Percentiles rank a stretch among this genome's conserved stretches.
Conservation (phyloP, 2,797 vertebrate species). For the Scolopax rusticola region DNA sequence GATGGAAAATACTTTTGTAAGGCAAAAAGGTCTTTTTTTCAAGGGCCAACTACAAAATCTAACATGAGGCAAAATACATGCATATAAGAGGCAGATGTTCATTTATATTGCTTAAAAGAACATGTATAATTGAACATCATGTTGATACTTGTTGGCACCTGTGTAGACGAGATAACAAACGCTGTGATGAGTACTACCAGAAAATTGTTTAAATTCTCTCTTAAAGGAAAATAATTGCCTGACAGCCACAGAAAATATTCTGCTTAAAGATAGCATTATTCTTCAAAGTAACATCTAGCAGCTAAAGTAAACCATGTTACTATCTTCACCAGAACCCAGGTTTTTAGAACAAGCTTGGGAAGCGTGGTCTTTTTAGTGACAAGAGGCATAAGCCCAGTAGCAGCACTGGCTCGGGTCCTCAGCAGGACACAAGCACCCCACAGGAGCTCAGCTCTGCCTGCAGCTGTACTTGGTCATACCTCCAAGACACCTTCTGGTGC, state of each 20-base stretch:
- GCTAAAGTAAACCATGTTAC: background rate
- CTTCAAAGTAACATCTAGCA: background rate
- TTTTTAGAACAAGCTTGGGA: background rate
- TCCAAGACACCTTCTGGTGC: background rate
- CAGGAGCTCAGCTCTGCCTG: background rate
- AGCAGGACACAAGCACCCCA: background rate
- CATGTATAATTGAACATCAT: background rate
- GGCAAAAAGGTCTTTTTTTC: background rate
- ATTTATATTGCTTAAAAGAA: background rate
- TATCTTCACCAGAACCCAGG: background rate
- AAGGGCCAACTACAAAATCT: background rate
- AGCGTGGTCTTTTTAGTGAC: accelerated
- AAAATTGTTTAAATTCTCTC: background rate
- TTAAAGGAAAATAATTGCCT: background rate
- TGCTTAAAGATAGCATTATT: background rate
- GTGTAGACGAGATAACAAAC: background rate
- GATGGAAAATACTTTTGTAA: background rate
- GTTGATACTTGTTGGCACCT: background rate
- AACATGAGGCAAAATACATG: background rate
- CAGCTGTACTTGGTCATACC: background rate
- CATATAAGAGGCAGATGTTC: background rate
- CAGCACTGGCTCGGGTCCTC: background rate
- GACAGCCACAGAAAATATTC: background rate
- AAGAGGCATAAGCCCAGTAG: background rate
- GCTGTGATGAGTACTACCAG: background rate